phyloP scores from a whole-genome alignment of 1,140 invertebrate genomes.

The Dufourea novaeangliae region DNA sequence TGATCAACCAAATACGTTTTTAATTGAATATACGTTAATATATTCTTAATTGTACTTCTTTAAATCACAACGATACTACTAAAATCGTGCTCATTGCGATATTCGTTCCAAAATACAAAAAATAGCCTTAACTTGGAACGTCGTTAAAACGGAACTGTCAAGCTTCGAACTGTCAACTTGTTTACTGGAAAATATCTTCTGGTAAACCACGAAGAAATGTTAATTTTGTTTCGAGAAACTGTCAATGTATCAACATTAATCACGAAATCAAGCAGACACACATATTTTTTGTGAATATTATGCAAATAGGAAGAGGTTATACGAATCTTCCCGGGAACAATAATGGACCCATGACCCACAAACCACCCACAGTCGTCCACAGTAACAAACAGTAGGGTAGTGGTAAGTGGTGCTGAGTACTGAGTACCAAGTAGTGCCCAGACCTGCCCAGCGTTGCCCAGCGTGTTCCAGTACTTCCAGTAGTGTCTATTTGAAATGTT shows the following conservation, averaged over 20 bases:
- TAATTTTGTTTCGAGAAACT: neutral
- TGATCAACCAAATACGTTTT: neutral
- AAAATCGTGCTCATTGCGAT: conserved; percentile 28
- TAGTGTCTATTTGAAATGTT: no score
- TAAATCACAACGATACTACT: conserved; percentile 24
- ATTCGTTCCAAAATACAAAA: conserved; percentile 4
- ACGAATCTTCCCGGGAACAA: conserved; percentile 55
- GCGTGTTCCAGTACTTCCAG: no score
- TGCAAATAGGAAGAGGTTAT: conserved; percentile 54
- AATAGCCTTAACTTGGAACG: neutral
- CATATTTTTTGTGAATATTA: conserved; percentile 33
- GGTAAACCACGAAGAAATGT: neutral
- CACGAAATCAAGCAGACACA: neutral
- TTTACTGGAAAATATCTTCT: neutral
- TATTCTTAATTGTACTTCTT: neutral
- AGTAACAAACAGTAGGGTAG: no score
- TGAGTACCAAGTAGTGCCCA: no score
- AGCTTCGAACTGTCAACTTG: conserved; percentile 12
- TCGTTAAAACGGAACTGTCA: conserved; percentile 31
- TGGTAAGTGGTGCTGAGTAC: no score
- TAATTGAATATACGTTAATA: neutral
- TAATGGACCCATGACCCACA: no score
- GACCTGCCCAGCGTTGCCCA: no score
- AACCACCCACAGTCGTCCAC: neutral
- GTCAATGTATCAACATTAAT: neutral